Evolutionary conservation across 2,113 vertebrate genomes (phyloP).

Genomic region (Xenus cinereus): DNA sequence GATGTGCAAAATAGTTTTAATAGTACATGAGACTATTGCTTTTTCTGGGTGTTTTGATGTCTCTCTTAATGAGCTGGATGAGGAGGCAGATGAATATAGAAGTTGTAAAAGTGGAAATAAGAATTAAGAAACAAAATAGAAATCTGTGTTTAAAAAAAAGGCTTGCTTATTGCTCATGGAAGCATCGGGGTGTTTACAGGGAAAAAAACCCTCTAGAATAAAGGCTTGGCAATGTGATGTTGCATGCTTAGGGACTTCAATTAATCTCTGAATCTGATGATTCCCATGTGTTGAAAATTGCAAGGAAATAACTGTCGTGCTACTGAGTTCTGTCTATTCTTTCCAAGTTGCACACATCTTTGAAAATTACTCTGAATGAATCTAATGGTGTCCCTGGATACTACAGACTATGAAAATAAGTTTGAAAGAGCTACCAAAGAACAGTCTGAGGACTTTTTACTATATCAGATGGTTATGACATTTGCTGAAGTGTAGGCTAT

Average conservation of each 20-base stretch:
- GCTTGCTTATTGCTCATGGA: neutral
- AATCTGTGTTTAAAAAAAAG: neutral
- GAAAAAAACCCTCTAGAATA: neutral
- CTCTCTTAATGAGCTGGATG: neutral
- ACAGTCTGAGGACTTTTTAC: neutral
- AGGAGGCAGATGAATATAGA: neutral
- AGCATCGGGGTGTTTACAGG: neutral
- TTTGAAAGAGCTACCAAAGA: neutral
- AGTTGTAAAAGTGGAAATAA: neutral
- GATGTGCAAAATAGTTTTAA: neutral
- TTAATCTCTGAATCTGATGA: neutral
- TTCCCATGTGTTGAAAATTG: slow-evolving; percentile 11
- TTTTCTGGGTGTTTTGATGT: neutral
- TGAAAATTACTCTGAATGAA: neutral
- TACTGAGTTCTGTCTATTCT: neutral
- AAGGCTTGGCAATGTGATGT: neutral
- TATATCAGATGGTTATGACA: neutral
- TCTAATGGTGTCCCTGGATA: neutral
- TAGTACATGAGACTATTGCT: neutral
- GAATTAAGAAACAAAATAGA: neutral
- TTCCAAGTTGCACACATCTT: neutral
- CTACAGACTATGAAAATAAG: neutral
- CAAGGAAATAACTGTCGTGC: neutral
- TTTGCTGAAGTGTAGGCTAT: neutral
- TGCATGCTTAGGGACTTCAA: neutral